phyloP scores from a whole-genome alignment of 2,888 invertebrate genomes.

The Auanema sp. region DNA sequence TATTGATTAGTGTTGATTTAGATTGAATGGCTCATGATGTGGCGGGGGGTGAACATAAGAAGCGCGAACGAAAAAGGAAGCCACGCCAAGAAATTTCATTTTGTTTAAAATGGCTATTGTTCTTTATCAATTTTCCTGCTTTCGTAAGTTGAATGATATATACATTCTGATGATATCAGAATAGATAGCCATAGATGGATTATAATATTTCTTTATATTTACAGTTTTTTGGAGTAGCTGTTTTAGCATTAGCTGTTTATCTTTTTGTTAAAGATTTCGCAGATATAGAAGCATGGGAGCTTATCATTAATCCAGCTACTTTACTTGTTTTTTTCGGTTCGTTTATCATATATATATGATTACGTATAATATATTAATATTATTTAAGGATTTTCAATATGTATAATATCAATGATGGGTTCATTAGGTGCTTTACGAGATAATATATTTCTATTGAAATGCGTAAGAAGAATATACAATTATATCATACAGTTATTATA shows the following conservation, averaged over 20 bases:
- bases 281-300: constrained; percentile 54
- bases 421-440: constrained; percentile 62
- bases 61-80: constrained; percentile 36
- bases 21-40: too few species aligned
- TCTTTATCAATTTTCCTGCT: constrained; percentile 59
- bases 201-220: constrained; percentile 28
- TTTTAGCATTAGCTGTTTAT: constrained; percentile 61
- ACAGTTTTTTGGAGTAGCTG: constrained; percentile 57
- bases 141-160: constrained; percentile 52
- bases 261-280: constrained; percentile 60
- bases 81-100: constrained; percentile 64
- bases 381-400: constrained; percentile 45
- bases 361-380: background rate
- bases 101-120: constrained; percentile 63
- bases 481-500: background rate
- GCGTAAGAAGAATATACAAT: constrained; percentile 37
- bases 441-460: constrained; percentile 60
- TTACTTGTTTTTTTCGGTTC: constrained; percentile 44
- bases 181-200: background rate
- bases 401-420: constrained; percentile 56
- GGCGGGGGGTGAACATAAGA: background rate
- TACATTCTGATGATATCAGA: constrained; percentile 8
- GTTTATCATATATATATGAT: background rate
- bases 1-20: too few species aligned
- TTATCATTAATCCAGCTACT: constrained; percentile 60